Base-by-base conservation (phyloP, 2,888 invertebrate species). In the Rhagonycha fulva region DNA sequence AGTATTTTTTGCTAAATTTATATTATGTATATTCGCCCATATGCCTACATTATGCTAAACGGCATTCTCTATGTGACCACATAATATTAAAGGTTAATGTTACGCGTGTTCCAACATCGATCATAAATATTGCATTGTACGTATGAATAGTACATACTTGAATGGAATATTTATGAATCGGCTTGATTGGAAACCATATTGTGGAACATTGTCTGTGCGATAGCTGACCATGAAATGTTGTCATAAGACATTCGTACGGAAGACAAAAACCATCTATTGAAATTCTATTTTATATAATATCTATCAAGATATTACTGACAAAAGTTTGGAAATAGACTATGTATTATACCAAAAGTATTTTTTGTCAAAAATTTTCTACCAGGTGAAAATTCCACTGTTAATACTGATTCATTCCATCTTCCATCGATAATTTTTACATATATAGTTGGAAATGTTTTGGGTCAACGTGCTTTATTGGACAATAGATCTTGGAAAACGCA, bases 71-170 rank as follows among this genome's bases (percentile, higher is more conserved):
- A 47, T 47, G 47, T 2, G 7, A 47, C 47, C 9, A 47, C 7
- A 47, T n/a, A 47, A 77, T 78, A 79, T 75, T 76, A 80, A 77
- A 78, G 78, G 78, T 79, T 77, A 76, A 76, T 74, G 76, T 73
- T 76, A 76, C 76, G 70, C 62, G 70, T 71, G 68, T 74, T 28
- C 14, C 68, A 70, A 62, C 69, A 72, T 77, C 70, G 62, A 75
- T 77, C 75, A 72, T 75, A 62, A 72, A 77, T 71, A 72, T 23
- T 67, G 61, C 75, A 77, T 77, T 75, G 72, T 72, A 19, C 23
- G 70, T 77, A 77, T 75, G 72, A 72, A 77, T 75, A 77, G 72
- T 62, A 66, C 62, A 14, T 73, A 30, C 70, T 72, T 75, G 74
- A 77, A 75, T 75, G 74, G 77, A 77, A 72, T 77, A 75, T 72